Conservation (phyloP, 2,888 invertebrate genomes). For the Agrochola macilenta region DNA sequence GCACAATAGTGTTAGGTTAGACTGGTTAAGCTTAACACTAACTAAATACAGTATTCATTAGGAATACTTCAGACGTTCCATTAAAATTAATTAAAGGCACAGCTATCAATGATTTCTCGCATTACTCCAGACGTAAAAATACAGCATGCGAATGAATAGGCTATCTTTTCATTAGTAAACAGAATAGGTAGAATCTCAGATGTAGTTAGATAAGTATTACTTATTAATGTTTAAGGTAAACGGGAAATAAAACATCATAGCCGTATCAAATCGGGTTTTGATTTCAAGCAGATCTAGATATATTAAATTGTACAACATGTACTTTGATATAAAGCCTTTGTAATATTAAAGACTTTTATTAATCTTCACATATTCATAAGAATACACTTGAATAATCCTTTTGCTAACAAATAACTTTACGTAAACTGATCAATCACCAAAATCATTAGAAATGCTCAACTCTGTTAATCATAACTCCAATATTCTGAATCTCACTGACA, state of each 20-base stretch:
- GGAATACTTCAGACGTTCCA: background rate
- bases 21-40: background rate
- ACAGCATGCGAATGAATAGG: conserved; percentile 2
- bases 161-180: conserved; percentile 2
- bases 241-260: background rate
- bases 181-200: background rate
- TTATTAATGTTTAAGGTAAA: background rate
- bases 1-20: background rate
- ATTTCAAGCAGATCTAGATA: background rate
- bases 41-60: background rate
- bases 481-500: conserved; percentile 89
- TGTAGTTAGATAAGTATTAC: background rate
- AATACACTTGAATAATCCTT: background rate
- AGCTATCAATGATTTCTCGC: conserved; percentile 8
- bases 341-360: background rate
- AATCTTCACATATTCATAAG: background rate
- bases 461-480: conserved; percentile 73
- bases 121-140: conserved; percentile 10
- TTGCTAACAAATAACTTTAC: background rate
- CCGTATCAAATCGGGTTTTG: background rate
- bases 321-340: background rate
- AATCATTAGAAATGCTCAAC: conserved; percentile 68
- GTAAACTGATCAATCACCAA: background rate
- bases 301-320: background rate
- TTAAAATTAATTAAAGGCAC: conserved; percentile 23